Conservation (phyloP, 2,113 vertebrate genomes). For the Coreoperca whiteheadi region DNA sequence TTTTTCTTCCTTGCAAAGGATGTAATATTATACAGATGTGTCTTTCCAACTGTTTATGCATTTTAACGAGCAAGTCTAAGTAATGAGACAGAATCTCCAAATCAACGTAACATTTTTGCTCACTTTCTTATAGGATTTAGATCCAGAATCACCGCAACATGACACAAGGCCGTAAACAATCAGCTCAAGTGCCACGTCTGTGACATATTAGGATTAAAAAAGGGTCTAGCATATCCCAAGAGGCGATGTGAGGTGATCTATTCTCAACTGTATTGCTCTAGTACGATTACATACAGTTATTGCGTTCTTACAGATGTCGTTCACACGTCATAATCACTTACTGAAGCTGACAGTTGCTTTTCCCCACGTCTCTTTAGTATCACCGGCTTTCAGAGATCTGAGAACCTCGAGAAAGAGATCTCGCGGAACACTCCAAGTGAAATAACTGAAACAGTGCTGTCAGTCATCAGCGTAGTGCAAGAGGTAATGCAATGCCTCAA, state of each 20-base stretch:
- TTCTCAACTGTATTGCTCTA: background rate
- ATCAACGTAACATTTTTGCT: slow-evolving; percentile 3
- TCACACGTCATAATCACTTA: background rate
- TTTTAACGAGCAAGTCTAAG: slow-evolving; percentile 10
- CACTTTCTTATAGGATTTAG: slow-evolving; percentile 28
- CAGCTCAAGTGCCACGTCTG: slow-evolving; percentile 34
- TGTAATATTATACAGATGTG: slow-evolving; percentile 58
- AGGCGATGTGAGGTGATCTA: background rate
- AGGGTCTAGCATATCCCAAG: background rate
- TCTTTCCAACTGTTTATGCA: slow-evolving; percentile 30
- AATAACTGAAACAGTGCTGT: background rate
- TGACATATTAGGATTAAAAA: slow-evolving; percentile 17
- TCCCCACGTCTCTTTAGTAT: background rate
- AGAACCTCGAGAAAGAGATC: background rate
- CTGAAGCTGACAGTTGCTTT: slow-evolving; percentile 8
- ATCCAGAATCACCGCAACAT: slow-evolving; percentile 3
- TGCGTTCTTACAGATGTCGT: background rate
- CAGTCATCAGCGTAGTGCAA: slow-evolving; percentile 7
- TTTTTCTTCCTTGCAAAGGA: background rate
- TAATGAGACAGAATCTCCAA: slow-evolving; percentile 18
- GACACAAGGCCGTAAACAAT: slow-evolving; percentile 19
- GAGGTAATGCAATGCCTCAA: slow-evolving; percentile 13
- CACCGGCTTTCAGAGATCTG: too few relatives aligned
- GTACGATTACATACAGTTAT: background rate
- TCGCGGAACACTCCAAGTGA: background rate